Conservation (phyloP, 2,797 vertebrate genomes). For the Malacoraja senta region DNA sequence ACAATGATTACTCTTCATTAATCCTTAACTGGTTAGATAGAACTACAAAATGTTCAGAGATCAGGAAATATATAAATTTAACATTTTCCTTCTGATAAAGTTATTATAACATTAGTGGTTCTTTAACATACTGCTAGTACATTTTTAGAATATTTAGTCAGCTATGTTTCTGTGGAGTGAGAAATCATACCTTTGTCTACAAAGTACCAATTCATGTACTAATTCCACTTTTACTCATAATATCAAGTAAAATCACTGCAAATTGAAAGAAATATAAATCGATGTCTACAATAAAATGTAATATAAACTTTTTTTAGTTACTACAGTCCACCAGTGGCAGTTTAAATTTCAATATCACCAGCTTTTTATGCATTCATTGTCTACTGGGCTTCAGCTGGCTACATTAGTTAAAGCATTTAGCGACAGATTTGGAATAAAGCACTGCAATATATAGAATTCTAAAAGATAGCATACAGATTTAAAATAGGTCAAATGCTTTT, state of each 20-base stretch:
- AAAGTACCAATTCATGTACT: neutral
- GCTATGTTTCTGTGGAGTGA: neutral
- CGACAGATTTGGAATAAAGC: neutral
- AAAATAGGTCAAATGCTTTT: slow-evolving; percentile 17
- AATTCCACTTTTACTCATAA: neutral
- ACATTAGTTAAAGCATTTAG: neutral
- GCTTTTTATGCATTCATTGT: neutral
- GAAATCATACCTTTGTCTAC: neutral
- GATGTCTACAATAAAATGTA: neutral
- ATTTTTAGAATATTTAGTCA: neutral
- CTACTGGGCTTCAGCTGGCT: neutral
- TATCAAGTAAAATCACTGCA: neutral
- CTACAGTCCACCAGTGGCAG: neutral
- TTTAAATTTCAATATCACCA: neutral
- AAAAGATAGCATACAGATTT: neutral
- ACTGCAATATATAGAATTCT: neutral
- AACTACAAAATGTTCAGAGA: no score
- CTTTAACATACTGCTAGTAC: neutral
- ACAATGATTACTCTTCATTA: no score
- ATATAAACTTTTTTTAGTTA: neutral
- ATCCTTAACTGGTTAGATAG: no score
- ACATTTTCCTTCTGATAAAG: no score
- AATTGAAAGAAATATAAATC: neutral
- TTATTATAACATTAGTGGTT: neutral
- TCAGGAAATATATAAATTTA: no score